Evolutionary conservation across 2,797 vertebrate species (phyloP).

Genomic region (Pseudocheirus occidentalis): DNA sequence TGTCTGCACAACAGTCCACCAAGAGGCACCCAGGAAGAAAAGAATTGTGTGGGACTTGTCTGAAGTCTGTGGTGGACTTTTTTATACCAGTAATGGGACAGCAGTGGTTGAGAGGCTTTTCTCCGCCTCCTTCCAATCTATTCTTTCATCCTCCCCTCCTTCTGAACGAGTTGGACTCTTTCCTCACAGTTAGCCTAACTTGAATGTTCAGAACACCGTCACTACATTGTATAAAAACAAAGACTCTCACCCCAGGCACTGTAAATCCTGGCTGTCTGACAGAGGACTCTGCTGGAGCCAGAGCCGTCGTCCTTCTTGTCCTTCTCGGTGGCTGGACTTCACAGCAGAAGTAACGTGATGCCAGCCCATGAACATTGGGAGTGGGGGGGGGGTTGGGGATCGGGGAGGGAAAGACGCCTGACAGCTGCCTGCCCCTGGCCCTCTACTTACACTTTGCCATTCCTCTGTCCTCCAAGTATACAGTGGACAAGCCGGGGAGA

Average conservation of each 20-base stretch:
- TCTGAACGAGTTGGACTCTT: conserved; percentile 13
- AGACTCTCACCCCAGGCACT: conserved; percentile 44
- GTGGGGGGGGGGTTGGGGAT: conserved; percentile 59
- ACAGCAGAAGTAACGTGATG: conserved; percentile 68
- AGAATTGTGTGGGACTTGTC: neutral
- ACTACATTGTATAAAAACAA: conserved; percentile 75
- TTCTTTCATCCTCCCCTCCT: conserved; percentile 13
- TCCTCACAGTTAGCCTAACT: conserved; percentile 28
- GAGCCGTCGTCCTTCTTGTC: conserved; percentile 59
- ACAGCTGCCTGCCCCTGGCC: conserved; percentile 49
- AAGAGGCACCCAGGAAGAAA: neutral
- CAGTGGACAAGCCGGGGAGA: conserved; percentile 84
- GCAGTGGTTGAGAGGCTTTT: neutral
- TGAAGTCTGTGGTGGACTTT: neutral
- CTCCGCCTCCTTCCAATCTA: neutral
- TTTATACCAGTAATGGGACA: neutral
- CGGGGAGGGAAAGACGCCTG: conserved; percentile 18
- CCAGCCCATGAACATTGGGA: neutral
- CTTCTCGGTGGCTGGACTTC: conserved; percentile 61
- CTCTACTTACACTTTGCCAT: conserved; percentile 91
- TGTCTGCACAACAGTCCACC: conserved; percentile 9
- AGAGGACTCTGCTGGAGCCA: conserved; percentile 51
- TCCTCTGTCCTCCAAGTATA: conserved; percentile 91
- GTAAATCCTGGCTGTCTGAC: conserved; percentile 59
- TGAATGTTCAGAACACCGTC: conserved; percentile 27